These are phyloP conservation scores for Heliocidaris tuberculata DNA, from an alignment of 35 echinoderm and acorn worm species.

Conservation along the genomic window DNA sequence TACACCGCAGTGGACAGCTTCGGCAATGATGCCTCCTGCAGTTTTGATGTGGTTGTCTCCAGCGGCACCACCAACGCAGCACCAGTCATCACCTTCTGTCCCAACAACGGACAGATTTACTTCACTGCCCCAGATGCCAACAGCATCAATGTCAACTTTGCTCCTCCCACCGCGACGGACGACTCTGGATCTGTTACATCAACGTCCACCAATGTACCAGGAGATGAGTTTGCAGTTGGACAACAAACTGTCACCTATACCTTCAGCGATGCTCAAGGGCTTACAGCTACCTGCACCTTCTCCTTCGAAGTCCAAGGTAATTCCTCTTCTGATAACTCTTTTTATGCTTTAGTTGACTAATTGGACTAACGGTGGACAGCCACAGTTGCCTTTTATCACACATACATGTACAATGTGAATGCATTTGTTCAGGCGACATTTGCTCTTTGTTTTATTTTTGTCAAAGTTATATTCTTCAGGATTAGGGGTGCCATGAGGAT, in stretches of 20 bases:
- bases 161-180: slow-evolving; percentile 20
- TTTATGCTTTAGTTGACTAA: no score
- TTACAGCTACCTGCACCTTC: not conserved
- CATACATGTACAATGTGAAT: no score
- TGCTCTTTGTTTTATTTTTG: no score
- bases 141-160: not conserved
- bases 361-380: no score
- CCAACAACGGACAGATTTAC: slow-evolving; percentile 6
- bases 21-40: slow-evolving; percentile 59
- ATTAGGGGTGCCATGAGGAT: no score
- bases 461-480: no score
- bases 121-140: not conserved
- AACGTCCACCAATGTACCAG: slow-evolving; percentile 1
- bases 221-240: slow-evolving; percentile 21
- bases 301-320: slow-evolving; percentile 21
- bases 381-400: no score
- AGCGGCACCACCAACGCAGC: not conserved
- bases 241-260: not conserved
- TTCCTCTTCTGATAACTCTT: not conserved
- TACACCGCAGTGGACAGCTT: slow-evolving; percentile 55
- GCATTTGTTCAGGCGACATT: no score
- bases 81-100: slow-evolving; percentile 30
- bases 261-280: slow-evolving; percentile 19
- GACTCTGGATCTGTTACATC: not conserved
- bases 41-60: slow-evolving; percentile 54